A percentile compares a stretch with the other conserved stretches of the same genome.
Conservation (phyloP, 2,888 invertebrate species). For the Coleophora flavipennella region DNA sequence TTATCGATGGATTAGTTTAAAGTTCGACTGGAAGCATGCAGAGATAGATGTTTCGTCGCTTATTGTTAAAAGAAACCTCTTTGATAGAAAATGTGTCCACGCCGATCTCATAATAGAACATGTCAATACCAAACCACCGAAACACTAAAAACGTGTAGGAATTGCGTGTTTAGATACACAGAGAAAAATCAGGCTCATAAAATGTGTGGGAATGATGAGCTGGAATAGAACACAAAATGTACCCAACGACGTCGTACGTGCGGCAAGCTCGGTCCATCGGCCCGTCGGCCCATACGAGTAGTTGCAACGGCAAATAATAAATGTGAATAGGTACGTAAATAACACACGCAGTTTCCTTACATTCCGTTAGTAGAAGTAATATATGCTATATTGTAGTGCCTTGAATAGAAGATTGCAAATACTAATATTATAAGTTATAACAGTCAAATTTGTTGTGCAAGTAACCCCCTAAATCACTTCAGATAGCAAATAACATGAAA, state of each 20-base stretch:
- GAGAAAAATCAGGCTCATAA: constrained; percentile 4
- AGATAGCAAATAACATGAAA: constrained; percentile 42
- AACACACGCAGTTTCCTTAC: constrained; percentile 22
- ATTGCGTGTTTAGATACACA: constrained; percentile 9
- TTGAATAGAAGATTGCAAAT: not conserved
- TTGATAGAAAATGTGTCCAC: too few relatives aligned
- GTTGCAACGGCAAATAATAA: constrained; percentile 16
- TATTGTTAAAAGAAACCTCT: too few relatives aligned
- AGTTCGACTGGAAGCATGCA: too few relatives aligned
- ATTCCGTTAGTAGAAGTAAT: constrained; percentile 9
- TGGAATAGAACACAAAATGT: constrained; percentile 35
- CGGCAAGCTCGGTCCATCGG: constrained; percentile 33
- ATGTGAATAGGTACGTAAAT: too few relatives aligned
- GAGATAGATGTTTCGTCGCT: too few relatives aligned
- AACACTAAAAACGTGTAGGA: constrained; percentile 4
- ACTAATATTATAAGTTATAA: not conserved
- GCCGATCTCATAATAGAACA: too few relatives aligned
- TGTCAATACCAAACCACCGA: too few relatives aligned
- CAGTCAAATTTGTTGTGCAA: constrained; percentile 1
- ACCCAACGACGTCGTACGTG: constrained; percentile 72
- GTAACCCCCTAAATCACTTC: not conserved
- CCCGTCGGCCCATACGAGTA: constrained; percentile 21
- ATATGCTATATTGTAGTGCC: not conserved
- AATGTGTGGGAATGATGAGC: constrained; percentile 6
- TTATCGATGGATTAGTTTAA: too few relatives aligned